Evolutionary conservation across 1,140 invertebrate species (phyloP).

Genomic region (Lethrus apterus): DNA sequence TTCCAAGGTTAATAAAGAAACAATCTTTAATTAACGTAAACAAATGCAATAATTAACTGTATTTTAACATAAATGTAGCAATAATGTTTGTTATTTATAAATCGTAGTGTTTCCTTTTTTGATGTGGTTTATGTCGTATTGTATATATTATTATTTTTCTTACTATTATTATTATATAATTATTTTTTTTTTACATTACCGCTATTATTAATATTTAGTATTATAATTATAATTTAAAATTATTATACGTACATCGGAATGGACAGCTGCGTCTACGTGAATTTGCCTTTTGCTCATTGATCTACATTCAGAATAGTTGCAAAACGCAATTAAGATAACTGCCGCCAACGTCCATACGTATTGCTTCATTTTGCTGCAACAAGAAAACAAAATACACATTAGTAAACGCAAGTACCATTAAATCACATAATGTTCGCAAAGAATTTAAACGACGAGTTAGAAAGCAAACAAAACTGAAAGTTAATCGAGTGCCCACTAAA

Average conservation of each 20-base stretch:
- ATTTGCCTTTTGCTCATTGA: constrained; percentile 27
- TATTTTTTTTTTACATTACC: too few species aligned
- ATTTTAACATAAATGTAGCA: too few species aligned
- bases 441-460: constrained; percentile 12
- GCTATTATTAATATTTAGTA: too few species aligned
- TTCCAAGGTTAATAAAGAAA: too few species aligned
- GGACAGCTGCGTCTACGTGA: constrained; percentile 10
- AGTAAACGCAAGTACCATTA: neutral
- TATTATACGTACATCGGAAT: constrained; percentile 19
- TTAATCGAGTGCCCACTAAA: too few species aligned
- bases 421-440: neutral
- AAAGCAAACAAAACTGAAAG: constrained; percentile 11
- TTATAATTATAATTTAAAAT: neutral
- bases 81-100: too few species aligned
- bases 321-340: constrained; percentile 21
- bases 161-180: too few species aligned
- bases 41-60: too few species aligned
- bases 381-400: constrained; percentile 15
- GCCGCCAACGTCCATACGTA: constrained; percentile 23
- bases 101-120: too few species aligned
- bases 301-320: constrained; percentile 27
- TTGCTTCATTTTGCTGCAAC: constrained; percentile 33
- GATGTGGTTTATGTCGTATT: too few species aligned
- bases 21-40: too few species aligned
- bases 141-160: too few species aligned